phyloP scores from a whole-genome alignment of 2,888 invertebrate species.

The Ectemnius lituratus region DNA sequence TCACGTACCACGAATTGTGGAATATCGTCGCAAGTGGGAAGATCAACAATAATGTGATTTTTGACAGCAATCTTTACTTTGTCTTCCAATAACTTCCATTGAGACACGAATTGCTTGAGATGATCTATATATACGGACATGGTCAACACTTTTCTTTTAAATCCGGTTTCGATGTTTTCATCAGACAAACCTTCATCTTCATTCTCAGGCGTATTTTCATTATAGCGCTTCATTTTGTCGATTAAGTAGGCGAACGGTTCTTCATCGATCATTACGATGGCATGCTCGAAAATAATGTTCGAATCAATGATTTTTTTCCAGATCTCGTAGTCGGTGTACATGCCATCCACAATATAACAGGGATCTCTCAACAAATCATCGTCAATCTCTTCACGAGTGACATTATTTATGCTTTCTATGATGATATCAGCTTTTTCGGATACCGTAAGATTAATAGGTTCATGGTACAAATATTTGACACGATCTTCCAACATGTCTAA shows the following conservation, averaged over 20 bases:
- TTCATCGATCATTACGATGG: slow-evolving; percentile 80
- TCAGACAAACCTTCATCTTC: background rate
- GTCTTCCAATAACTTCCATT: slow-evolving; percentile 59
- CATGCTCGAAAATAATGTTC: slow-evolving; percentile 80
- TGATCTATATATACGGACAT: slow-evolving; percentile 31
- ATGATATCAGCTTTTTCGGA: slow-evolving; percentile 79
- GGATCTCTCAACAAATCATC: slow-evolving; percentile 69
- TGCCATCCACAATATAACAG: slow-evolving; percentile 83
- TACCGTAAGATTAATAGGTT: slow-evolving; percentile 76
- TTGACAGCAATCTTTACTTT: slow-evolving; percentile 58
- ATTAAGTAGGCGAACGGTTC: slow-evolving; percentile 76
- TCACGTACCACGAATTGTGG: slow-evolving; percentile 66
- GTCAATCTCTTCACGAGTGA: slow-evolving; percentile 65
- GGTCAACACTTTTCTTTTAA: slow-evolving; percentile 7
- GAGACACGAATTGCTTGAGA: slow-evolving; percentile 35
- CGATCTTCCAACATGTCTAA: slow-evolving; percentile 66
- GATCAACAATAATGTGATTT: slow-evolving; percentile 57
- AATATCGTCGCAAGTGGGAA: slow-evolving; percentile 65
- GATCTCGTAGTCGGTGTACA: slow-evolving; percentile 79
- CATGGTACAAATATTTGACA: slow-evolving; percentile 78
- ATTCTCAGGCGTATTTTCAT: background rate
- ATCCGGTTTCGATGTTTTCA: background rate
- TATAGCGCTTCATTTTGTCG: slow-evolving; percentile 55
- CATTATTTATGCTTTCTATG: slow-evolving; percentile 72
- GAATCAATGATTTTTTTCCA: slow-evolving; percentile 77